A percentile compares a stretch with the other conserved stretches of the same genome.
Conservation (phyloP, 2,888 invertebrate species). For the Agrochola macilenta region DNA sequence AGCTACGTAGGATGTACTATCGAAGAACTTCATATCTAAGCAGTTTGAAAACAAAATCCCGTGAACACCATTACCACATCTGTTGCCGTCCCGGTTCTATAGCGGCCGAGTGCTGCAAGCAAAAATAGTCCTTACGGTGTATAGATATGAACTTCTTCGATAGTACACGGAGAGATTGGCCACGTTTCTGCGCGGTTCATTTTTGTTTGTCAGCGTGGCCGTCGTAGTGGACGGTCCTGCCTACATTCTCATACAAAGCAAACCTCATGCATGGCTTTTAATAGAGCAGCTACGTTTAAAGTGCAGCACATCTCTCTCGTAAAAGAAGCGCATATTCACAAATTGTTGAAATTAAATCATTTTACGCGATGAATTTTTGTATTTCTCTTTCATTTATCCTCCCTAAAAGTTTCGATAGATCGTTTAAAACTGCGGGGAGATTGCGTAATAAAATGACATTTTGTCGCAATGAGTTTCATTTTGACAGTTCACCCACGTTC, state of each 20-base stretch:
- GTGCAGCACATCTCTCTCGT: background rate
- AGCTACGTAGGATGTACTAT: background rate
- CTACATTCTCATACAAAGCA: background rate
- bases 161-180: background rate
- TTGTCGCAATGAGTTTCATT: too few species aligned
- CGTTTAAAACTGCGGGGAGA: too few species aligned
- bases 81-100: too few species aligned
- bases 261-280: background rate
- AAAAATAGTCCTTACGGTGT: too few species aligned
- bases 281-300: background rate
- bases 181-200: background rate
- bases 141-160: too few species aligned
- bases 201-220: background rate
- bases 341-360: background rate
- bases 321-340: background rate
- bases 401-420: background rate
- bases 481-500: too few species aligned
- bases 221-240: background rate
- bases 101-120: too few species aligned
- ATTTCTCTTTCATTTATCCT: too few species aligned
- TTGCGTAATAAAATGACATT: too few species aligned
- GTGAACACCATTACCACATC: too few species aligned
- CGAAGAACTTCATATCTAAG: too few species aligned
- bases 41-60: too few species aligned
- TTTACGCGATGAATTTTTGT: background rate